phyloP scores from a whole-genome alignment of 2,888 invertebrate genomes.

The Calliphora vomitoria region DNA sequence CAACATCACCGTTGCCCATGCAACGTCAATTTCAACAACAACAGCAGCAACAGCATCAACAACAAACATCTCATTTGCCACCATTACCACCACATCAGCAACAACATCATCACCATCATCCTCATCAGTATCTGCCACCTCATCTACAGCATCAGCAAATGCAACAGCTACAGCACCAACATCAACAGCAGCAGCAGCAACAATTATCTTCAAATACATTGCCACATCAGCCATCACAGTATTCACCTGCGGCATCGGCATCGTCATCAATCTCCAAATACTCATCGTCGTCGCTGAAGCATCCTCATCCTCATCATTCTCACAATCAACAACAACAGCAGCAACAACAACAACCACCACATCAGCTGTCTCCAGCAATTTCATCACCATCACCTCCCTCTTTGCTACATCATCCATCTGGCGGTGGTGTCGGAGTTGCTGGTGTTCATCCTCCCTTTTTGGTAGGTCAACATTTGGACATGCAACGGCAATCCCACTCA shows the following conservation, averaged over 20 bases:
- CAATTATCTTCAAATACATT: conserved; percentile 59
- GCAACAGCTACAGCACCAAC: conserved; percentile 75
- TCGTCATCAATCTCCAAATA: conserved; percentile 80
- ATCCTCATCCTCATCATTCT: conserved; percentile 76
- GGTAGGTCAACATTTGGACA: conserved; percentile 86
- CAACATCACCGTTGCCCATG: conserved; percentile 83
- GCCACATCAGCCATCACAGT: conserved; percentile 77
- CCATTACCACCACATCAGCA: conserved; percentile 70
- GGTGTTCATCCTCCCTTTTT: conserved; percentile 80
- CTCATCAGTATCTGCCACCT: conserved; percentile 76
- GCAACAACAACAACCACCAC: conserved; percentile 74
- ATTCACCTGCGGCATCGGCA: conserved; percentile 80
- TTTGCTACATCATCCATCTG: conserved; percentile 81
- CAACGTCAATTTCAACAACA: conserved; percentile 80
- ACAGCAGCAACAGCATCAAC: conserved; percentile 68
- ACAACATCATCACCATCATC: conserved; percentile 76
- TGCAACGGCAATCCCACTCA: conserved; percentile 94
- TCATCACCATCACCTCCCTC: conserved; percentile 84
- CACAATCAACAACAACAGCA: conserved; percentile 75
- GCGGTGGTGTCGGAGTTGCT: conserved; percentile 70
- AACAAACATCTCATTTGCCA: conserved; percentile 69
- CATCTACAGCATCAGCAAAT: conserved; percentile 65
- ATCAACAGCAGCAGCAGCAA: conserved; percentile 71
- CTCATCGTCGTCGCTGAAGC: conserved; percentile 79
- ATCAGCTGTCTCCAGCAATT: conserved; percentile 82